A percentile compares a stretch with the other conserved stretches of the same genome.
phyloP scores from a whole-genome alignment of 2,113 vertebrate genomes.

The Thunnus thynnus region DNA sequence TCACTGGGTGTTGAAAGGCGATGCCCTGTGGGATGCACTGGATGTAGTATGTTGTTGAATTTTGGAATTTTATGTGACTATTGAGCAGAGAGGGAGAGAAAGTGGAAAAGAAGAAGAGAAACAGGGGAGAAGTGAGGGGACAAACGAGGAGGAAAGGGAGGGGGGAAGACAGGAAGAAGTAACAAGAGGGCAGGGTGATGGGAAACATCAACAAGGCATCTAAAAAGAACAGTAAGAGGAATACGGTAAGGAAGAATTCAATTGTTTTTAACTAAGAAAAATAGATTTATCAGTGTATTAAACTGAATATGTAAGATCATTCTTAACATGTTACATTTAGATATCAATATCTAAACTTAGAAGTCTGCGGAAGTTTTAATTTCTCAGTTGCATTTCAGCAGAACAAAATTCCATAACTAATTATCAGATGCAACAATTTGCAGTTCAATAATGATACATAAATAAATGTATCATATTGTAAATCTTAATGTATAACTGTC shows the following conservation, averaged over 20 bases:
- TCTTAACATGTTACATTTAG: background rate
- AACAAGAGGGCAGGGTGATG: constrained; percentile 69
- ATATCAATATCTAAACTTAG: background rate
- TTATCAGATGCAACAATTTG: background rate
- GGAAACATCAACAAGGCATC: constrained; percentile 85
- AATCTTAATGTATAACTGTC: background rate
- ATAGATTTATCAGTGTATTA: background rate
- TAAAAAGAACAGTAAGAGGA: constrained; percentile 78
- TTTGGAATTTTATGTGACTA: constrained; percentile 60
- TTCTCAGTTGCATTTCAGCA: background rate
- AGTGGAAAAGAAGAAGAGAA: constrained; percentile 16
- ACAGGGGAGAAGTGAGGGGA: constrained; percentile 35
- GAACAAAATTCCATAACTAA: background rate
- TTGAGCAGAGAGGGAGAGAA: constrained; percentile 24
- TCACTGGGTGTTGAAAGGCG: constrained; percentile 12
- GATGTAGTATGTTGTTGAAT: constrained; percentile 42
- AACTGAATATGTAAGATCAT: background rate
- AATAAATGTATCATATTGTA: background rate
- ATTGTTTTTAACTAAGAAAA: constrained; percentile 1
- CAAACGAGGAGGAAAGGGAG: constrained; percentile 42
- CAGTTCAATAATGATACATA: background rate
- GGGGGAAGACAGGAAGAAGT: constrained; percentile 9
- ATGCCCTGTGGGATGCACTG: constrained; percentile 30
- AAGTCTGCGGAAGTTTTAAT: background rate
- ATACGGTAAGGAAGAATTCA: constrained; percentile 78